Conservation (phyloP, 2,113 vertebrate genomes). For the Gila orcuttii region DNA sequence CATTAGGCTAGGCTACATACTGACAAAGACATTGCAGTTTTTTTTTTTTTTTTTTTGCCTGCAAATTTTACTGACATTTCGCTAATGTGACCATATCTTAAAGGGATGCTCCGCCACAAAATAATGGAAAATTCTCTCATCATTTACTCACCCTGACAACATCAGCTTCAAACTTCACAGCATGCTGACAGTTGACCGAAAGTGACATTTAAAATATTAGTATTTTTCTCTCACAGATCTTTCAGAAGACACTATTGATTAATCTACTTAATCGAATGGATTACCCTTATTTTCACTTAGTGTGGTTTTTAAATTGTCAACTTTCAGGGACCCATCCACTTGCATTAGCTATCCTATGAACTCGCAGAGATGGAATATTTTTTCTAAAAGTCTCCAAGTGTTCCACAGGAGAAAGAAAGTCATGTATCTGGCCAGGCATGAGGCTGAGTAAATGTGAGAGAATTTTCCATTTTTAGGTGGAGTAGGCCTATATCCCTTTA, state of each 20-base stretch:
- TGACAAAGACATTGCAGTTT: no score
- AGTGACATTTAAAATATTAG: neutral
- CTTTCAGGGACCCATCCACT: neutral
- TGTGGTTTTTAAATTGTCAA: neutral
- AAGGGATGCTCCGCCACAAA: no score
- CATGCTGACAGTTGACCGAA: neutral
- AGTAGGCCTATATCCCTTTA: neutral
- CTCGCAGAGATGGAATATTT: neutral
- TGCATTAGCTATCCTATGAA: neutral
- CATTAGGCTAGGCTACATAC: no score
- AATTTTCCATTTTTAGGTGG: neutral
- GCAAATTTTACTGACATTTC: neutral
- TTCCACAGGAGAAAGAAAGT: neutral
- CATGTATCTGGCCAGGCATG: neutral
- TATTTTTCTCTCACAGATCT: neutral
- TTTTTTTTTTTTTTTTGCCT: no score
- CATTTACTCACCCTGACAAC: no score
- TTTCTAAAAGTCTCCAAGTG: neutral
- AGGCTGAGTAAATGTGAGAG: neutral
- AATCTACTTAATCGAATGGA: neutral
- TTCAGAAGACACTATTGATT: neutral
- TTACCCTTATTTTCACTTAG: neutral
- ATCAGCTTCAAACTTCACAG: neutral
- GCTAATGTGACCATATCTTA: neutral
- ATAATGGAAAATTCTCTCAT: no score